These are phyloP conservation scores for Cynopterus sphinx DNA, from an alignment of 2,797 vertebrate species.

Conservation along the genomic window DNA sequence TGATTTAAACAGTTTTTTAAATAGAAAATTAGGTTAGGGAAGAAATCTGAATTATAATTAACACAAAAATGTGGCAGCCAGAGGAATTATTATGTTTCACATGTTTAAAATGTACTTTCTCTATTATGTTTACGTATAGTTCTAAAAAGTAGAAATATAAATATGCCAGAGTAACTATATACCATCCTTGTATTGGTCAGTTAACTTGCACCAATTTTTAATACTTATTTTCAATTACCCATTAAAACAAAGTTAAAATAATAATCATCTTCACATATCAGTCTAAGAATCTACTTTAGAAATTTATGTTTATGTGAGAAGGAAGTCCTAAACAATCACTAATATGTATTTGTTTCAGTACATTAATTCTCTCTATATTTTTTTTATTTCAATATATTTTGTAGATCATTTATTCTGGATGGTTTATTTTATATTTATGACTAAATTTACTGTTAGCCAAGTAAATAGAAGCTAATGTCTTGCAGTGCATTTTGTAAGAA, in stretches of 20 bases:
- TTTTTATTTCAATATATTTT: slow-evolving; percentile 34
- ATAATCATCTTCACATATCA: background rate
- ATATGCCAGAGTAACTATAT: background rate
- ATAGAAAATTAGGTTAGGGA: slow-evolving; percentile 8
- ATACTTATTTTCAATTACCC: background rate
- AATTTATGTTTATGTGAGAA: slow-evolving; percentile 22
- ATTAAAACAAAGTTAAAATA: slow-evolving; percentile 51
- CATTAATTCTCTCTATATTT: background rate
- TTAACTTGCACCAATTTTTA: slow-evolving; percentile 13
- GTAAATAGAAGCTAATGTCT: slow-evolving; percentile 31
- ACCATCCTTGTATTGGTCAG: background rate
- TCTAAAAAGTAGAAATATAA: slow-evolving; percentile 37
- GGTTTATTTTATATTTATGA: slow-evolving; percentile 41
- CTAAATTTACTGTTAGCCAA: slow-evolving; percentile 14
- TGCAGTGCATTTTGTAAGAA: background rate
- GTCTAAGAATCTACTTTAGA: background rate
- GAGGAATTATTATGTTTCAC: background rate
- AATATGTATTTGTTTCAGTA: slow-evolving; percentile 15
- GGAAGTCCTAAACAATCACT: slow-evolving; percentile 24
- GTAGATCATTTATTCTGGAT: slow-evolving; percentile 24
- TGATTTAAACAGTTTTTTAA: background rate
- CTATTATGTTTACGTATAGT: background rate
- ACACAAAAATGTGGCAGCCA: background rate
- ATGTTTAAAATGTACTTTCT: slow-evolving; percentile 5
- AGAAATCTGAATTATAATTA: background rate